These are phyloP conservation scores for Actinostola sp. DNA, from an alignment of 92 coral and sea anemone species.

Conservation along the genomic window DNA sequence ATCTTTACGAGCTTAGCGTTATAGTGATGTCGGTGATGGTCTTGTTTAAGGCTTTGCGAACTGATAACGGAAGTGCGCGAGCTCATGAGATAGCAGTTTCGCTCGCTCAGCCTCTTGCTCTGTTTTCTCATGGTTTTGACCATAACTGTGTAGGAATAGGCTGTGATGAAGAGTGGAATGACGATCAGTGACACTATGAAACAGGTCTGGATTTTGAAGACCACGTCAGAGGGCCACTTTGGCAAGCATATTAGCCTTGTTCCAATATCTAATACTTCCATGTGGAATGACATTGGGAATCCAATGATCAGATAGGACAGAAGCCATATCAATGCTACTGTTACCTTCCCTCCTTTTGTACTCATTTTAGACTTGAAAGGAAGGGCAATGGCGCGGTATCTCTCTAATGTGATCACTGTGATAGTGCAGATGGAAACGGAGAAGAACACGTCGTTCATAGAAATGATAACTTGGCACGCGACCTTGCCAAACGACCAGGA, in stretches of 20 bases:
- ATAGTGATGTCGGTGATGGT: constrained; percentile 58
- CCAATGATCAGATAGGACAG: constrained; percentile 55
- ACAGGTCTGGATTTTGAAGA: constrained; percentile 44
- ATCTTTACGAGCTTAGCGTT: constrained; percentile 85
- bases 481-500: constrained; percentile 79
- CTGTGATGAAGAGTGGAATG: constrained; percentile 54
- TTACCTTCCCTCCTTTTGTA: constrained; percentile 52
- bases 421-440: constrained; percentile 79
- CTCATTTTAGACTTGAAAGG: constrained; percentile 70
- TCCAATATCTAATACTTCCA: constrained; percentile 38
- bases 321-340: constrained; percentile 53
- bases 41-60: constrained; percentile 41
- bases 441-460: constrained; percentile 85
- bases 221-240: constrained; percentile 46
- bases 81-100: constrained; percentile 17
- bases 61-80: constrained; percentile 39
- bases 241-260: constrained; percentile 42
- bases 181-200: constrained; percentile 40
- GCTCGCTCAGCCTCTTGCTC: constrained; percentile 59
- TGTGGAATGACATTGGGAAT: constrained; percentile 57
- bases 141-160: constrained; percentile 58
- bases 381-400: constrained; percentile 73
- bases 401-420: constrained; percentile 76
- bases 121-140: constrained; percentile 59
- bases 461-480: constrained; percentile 68